Evolutionary conservation across 2,888 invertebrate species (phyloP), one percentile per base, ranked within the genome.

Genomic region (Bombylius major): DNA sequence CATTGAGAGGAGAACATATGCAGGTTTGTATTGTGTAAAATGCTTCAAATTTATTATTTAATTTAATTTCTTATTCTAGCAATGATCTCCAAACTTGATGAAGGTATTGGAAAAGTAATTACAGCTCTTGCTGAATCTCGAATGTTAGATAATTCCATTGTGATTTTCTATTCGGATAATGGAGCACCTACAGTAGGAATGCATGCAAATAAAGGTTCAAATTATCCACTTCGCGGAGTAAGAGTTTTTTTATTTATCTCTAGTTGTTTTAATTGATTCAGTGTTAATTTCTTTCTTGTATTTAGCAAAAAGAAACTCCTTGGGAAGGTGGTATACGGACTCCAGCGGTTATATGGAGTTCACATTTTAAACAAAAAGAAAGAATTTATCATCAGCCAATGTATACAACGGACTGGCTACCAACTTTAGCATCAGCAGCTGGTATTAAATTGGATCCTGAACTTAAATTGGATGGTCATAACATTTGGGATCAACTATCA

Each of bases 131-230:
- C 80, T 53, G 69, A 79, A 0, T 81, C 80, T 57, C 77, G 78
- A 4, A 84, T 92, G 73, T 75, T 94, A 60, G 76, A 89, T 48
- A 86, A 94, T 68, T 87, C 91, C 1, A 81, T 96, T 50, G 79
- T 96, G 54, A 72, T 91, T 1, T 96, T 95, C 69, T 81, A 87
- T 62, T 86, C 91, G 12, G 96, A 95, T 69, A 95, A 95, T 69
- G 92, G 93, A 0, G 89, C 85, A 0, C 88, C 89, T 51, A 84
- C 89, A 1, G 75, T 79, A 56, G 91, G 89, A 0, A 65, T 79
- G 51, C 82, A 83, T 66, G 69, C 77, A 52, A 94, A 91, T 71
- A 80, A 81, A 51, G 89, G 83, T 11, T 87, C 87, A 23, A 89
- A 89, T 72, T 87, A 81, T 78, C 89, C 89, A n/a, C 69, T 89